Evolutionary conservation across 2,113 vertebrate species (phyloP).

Genomic region (Bubo bubo): DNA sequence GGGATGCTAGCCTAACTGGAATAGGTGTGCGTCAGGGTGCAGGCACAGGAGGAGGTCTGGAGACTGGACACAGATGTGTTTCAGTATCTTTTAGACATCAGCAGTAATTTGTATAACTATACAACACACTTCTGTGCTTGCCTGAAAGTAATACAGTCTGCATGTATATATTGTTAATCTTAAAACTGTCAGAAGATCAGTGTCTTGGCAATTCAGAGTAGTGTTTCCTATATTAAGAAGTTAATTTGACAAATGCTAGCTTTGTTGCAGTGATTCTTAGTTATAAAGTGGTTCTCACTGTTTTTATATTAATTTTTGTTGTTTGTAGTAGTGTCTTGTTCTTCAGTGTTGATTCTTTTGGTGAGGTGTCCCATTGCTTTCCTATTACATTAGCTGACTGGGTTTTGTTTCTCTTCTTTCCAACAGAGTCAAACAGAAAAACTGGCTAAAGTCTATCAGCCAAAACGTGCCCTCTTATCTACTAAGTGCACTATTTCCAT

Average conservation of each 20-base stretch:
- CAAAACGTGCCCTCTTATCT: slow-evolving; percentile 83
- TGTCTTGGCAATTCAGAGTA: background rate
- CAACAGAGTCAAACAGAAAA: slow-evolving; percentile 89
- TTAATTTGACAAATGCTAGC: background rate
- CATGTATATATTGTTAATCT: background rate
- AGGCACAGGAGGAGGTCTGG: background rate
- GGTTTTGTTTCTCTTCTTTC: slow-evolving; percentile 26
- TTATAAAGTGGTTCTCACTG: background rate
- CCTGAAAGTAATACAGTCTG: background rate
- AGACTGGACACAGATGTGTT: background rate
- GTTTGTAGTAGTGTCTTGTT: background rate
- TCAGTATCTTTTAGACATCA: background rate
- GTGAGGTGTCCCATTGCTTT: background rate
- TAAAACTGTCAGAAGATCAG: background rate
- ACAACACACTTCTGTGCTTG: background rate
- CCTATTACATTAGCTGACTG: background rate
- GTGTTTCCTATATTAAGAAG: background rate
- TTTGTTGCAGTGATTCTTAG: background rate
- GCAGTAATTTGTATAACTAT: background rate
- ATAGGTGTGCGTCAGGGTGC: background rate
- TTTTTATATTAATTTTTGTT: background rate
- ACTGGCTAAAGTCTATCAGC: slow-evolving; percentile 91
- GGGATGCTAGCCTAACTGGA: background rate
- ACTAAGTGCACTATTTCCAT: slow-evolving; percentile 83
- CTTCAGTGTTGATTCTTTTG: background rate